Base-by-base conservation (phyloP, 2,888 invertebrate species). In the Melipona beecheii region DNA sequence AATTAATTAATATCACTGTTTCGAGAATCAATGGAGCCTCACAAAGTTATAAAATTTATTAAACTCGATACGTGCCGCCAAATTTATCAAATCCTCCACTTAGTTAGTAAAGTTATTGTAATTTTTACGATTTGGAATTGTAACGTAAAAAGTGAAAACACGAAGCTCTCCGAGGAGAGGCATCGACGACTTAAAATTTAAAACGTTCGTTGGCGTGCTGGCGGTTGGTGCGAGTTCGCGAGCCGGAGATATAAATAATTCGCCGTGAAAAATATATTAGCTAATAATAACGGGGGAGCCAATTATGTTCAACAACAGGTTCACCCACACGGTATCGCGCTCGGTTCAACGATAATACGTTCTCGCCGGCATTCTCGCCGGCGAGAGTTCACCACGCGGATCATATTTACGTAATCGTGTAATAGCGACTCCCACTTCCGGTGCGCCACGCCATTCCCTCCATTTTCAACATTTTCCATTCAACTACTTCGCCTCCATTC, bases 271-370 rank as follows among this genome's bases (percentile, higher is more conserved):
- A 84, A 78, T 85, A 65, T 74, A 84, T 85, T 85, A 84, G 81
- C 84, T 75, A 85, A 85, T 85, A 85, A 85, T 84, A 85, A 81
- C 78, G 75, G 84, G 62, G 80, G 81, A 78, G 60, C 78, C 84
- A 84, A 85, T 85, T 85, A 83, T 83, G 75, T 83, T 83, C 84
- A 78, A 84, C 84, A 78, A 84, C 84, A 83, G 84, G 83, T 84
- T 84, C 84, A 84, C 78, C 84, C 84, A 84, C 84, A 83, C 83
- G 84, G 36, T 65, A 31, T 71, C 70, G 78, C 52, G 74, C n/a
- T 27, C 27, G 27, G 84, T 58, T 66, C 70, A 31, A 58, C 78
- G 78, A 82, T 66, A 43, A 43, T 27, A 83, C 9, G 19, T 60
- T 60, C 60, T 60, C 56, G 83, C 43, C 43, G 58, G 58, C 9